phyloP scores from a whole-genome alignment of 2,888 invertebrate species.

The Phania funesta region DNA sequence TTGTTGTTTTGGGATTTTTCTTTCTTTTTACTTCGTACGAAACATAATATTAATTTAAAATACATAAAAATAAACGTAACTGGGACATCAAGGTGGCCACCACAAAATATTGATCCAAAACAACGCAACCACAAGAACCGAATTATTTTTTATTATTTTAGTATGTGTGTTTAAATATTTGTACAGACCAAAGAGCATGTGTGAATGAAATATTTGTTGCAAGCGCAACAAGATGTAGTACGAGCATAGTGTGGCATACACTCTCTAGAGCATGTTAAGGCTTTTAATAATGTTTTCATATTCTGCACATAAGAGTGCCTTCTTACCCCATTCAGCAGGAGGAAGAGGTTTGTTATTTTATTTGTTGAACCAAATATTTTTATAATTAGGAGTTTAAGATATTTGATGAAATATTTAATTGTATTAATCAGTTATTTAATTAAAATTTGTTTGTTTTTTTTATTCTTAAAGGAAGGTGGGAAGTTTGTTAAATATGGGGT shows the following conservation, averaged over 20 bases:
- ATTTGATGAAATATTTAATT: too few relatives aligned
- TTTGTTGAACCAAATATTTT: too few relatives aligned
- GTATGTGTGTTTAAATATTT: background rate
- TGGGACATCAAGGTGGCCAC: slow-evolving; percentile 54
- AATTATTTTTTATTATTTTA: background rate
- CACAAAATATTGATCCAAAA: slow-evolving; percentile 8
- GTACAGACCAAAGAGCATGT: too few relatives aligned
- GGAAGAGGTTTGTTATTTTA: too few relatives aligned
- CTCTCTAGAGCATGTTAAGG: background rate
- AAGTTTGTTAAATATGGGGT: too few relatives aligned
- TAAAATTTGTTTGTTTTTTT: too few relatives aligned
- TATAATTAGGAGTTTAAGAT: too few relatives aligned
- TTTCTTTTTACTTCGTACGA: background rate
- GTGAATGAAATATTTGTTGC: slow-evolving; percentile 19
- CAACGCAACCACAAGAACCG: background rate
- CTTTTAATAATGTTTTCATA: background rate
- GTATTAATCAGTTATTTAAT: too few relatives aligned
- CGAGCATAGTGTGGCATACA: background rate
- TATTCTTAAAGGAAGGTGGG: too few relatives aligned
- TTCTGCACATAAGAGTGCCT: too few relatives aligned
- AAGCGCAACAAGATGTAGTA: slow-evolving; percentile 5
- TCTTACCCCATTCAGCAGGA: too few relatives aligned
- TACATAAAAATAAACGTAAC: slow-evolving; percentile 53
- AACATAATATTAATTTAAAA: slow-evolving; percentile 60
- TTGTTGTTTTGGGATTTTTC: background rate